Base-by-base conservation (phyloP, 2,888 invertebrate genomes). In the Acleris cristana region DNA sequence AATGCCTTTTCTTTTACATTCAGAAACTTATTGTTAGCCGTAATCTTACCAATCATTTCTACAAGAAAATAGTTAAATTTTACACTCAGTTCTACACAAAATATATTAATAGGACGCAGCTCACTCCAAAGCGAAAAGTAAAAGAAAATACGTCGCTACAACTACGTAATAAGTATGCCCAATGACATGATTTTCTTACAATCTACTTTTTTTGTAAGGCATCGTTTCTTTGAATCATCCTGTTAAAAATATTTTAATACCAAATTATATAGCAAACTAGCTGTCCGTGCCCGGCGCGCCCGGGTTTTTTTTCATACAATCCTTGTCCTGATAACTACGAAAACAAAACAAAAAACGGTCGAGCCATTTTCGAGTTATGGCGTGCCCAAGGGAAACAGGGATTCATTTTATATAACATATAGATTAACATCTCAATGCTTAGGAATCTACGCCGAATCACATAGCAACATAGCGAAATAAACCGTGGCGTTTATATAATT, bases 151-250 rank as follows among this genome's bases (percentile, higher is more conserved):
- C 85, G 86, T 79, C 74, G 79, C 84, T 86, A 84, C 49, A 62
- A 54, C 61, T 83, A 84, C 82, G 85, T 83, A 90, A 87, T 83
- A 90, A 87, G 86, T 84, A 90, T 86, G 85, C 85, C 85, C 73
- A 75, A 73, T 78, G 77, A 79, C 83, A 83, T 80, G 79, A 83
- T 84, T 79, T 75, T 70, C 89, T 90, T 89, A 90, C 73, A 80
- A 76, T 40, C 89, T 90, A 92, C 90, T 90, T 78, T 79, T 85
- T 87, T 87, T 87, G 90, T 89, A 91, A 91, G 91, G 91, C 91
- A 91, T 88, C 90, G 79, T 26, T 26, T 26, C 26, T 83, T 90
- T 88, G 85, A 79, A 79, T 79, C 73, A 88, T 87, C 87, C 80
- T 83, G 86, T 85, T 80, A 82, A 82, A 82, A 81, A 26, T 18